Conservation (phyloP, 2,888 invertebrate genomes). For the Apamea crenata region DNA sequence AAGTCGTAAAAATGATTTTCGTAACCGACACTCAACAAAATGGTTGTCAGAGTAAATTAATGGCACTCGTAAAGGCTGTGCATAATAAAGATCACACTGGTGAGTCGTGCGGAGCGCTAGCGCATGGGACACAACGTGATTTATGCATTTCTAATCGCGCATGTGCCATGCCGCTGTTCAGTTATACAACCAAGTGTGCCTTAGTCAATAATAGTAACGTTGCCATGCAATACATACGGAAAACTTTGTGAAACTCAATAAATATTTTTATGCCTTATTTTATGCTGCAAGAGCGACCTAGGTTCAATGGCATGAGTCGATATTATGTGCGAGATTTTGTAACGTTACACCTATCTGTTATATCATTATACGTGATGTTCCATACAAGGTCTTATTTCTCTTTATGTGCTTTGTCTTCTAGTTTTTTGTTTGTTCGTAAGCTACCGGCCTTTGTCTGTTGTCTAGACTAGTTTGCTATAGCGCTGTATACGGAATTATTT, state of each 20-base stretch:
- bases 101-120: constrained; percentile 67
- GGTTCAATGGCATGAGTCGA: constrained; percentile 65
- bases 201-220: constrained; percentile 65
- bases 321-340: constrained; percentile 65
- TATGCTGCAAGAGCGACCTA: constrained; percentile 54
- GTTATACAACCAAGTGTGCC: constrained; percentile 73
- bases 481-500: constrained; percentile 27
- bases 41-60: constrained; percentile 55
- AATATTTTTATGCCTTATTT: constrained; percentile 55
- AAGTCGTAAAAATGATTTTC: constrained; percentile 30
- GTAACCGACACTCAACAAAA: constrained; percentile 41
- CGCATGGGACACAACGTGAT: constrained; percentile 82
- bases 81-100: constrained; percentile 72
- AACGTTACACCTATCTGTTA: constrained; percentile 63
- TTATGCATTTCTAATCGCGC: constrained; percentile 79
- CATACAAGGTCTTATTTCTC: constrained; percentile 50
- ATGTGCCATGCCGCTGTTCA: constrained; percentile 67
- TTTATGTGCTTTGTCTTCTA: constrained; percentile 54
- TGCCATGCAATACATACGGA: constrained; percentile 62
- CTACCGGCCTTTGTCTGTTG: constrained; percentile 44
- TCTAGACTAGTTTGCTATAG: constrained; percentile 38
- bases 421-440: constrained; percentile 52
- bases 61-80: constrained; percentile 63
- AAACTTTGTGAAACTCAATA: constrained; percentile 60
- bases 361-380: constrained; percentile 50